Percentiles rank a stretch among this genome's conserved stretches.
Conservation (phyloP, 2,113 vertebrate species). For the Anoplopoma fimbria region DNA sequence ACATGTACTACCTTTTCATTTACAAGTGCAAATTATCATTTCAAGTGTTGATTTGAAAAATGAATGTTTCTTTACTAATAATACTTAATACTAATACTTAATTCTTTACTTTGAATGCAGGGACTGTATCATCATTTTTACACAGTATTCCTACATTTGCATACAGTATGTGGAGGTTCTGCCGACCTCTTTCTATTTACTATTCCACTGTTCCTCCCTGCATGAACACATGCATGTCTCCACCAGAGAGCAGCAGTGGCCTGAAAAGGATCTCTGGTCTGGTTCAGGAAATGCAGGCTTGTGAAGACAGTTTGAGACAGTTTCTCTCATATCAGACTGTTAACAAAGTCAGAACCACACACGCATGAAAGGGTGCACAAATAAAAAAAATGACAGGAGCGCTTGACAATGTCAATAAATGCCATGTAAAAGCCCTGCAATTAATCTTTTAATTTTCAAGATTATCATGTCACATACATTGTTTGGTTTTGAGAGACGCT, state of each 20-base stretch:
- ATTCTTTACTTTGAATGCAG: background rate
- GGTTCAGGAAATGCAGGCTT: background rate
- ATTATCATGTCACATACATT: background rate
- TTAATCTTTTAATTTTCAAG: background rate
- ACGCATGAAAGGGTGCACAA: background rate
- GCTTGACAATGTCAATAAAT: conserved; percentile 11
- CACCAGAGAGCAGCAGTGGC: conserved; percentile 60
- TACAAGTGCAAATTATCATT: no score
- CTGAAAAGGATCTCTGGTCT: background rate
- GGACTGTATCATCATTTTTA: background rate
- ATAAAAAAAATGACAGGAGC: background rate
- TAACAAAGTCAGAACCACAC: background rate
- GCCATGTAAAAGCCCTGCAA: background rate
- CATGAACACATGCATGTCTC: background rate
- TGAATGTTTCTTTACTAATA: no score
- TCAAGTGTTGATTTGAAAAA: no score
- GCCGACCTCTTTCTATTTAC: background rate
- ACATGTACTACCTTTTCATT: no score
- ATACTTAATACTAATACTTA: background rate
- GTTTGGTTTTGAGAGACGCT: background rate
- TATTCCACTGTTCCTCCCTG: background rate
- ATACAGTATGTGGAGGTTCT: background rate
- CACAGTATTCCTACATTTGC: background rate
- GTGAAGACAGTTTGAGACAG: background rate
- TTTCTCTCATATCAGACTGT: background rate